Base-by-base conservation (phyloP, 2,113 vertebrate genomes). In the Tricholaema leucomelas region DNA sequence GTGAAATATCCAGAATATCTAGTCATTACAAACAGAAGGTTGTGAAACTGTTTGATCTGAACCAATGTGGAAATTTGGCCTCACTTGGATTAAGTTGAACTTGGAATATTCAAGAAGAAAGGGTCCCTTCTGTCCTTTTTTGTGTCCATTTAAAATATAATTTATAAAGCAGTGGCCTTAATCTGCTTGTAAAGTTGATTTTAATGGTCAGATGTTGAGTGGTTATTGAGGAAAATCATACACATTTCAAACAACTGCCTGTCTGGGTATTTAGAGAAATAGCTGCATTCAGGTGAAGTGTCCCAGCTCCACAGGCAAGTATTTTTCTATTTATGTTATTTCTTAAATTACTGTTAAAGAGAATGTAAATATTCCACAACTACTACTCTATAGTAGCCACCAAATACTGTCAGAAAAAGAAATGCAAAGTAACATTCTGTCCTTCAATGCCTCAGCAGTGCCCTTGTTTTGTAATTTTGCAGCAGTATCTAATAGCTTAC, bases 181-280 rank as follows among this genome's bases (percentile, higher is more conserved):
- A 80, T 85, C 33, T 91, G 30, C 60, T 82, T 88, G 44, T 87
- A 80, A 91, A 90, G 58, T 61, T 69, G 11, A 42, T 91, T 86
- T 73, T 33, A 72, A 74, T 65, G 8, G 2, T 70, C 74, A 85
- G 79, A 88, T 24, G 74, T 72, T n/a, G 42, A 90, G 76, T 72
- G 71, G 60, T 38, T 94, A 20, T 44, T 0, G 5, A 86, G 20
- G 6, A 90, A 89, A 71, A 92, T 8, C 27, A 72, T 38, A 69
- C 42, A 63, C n/a, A n/a, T n/a, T n/a, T n/a, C n/a, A n/a, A n/a
- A n/a, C n/a, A n/a, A n/a, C 50, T 70, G 24, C 44, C 48, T 75
- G 56, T 44, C 58, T 66, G 24, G 3, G 2, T 86, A 64, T 81
- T 85, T 61, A 38, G 77, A 94, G 66, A 85, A 15, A 27, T 1